Evolutionary conservation across 2,797 vertebrate species (phyloP).

Genomic region (Ibycter americanus): DNA sequence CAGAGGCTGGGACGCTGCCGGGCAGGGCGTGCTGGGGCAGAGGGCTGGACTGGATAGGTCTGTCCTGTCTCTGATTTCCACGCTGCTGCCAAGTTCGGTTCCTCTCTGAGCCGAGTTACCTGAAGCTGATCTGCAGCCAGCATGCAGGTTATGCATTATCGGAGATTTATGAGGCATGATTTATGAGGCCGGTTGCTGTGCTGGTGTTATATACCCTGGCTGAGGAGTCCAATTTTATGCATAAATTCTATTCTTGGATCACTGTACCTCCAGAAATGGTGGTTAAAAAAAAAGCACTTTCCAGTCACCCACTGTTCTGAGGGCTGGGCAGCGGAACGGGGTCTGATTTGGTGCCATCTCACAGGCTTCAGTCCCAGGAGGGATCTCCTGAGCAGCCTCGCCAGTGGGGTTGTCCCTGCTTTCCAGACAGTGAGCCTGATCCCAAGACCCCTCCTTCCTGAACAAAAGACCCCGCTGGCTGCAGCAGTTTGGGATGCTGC

Average conservation of each 20-base stretch:
- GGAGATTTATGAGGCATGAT: constrained; percentile 60
- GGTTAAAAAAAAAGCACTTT: neutral
- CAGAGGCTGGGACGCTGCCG: rapidly evolving
- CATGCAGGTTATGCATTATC: constrained; percentile 1
- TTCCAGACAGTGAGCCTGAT: neutral
- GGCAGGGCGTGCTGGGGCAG: neutral
- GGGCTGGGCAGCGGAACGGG: neutral
- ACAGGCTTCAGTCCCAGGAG: neutral
- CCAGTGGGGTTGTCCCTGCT: neutral
- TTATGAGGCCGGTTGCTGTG: constrained; percentile 30
- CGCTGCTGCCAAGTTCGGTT: neutral
- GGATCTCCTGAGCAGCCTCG: neutral
- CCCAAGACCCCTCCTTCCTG: rapidly evolving
- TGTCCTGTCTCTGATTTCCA: neutral
- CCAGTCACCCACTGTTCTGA: neutral
- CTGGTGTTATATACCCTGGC: constrained; percentile 24
- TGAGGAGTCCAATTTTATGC: constrained; percentile 51
- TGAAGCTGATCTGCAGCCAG: constrained; percentile 23
- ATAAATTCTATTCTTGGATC: constrained; percentile 56
- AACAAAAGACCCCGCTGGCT: neutral
- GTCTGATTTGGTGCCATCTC: neutral
- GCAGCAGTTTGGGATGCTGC: neutral
- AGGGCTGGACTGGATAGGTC: neutral
- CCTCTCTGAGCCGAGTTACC: neutral
- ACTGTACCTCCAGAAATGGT: constrained; percentile 17